Base-by-base conservation (phyloP, 2,888 invertebrate species). In the Drosophila longiperda region DNA sequence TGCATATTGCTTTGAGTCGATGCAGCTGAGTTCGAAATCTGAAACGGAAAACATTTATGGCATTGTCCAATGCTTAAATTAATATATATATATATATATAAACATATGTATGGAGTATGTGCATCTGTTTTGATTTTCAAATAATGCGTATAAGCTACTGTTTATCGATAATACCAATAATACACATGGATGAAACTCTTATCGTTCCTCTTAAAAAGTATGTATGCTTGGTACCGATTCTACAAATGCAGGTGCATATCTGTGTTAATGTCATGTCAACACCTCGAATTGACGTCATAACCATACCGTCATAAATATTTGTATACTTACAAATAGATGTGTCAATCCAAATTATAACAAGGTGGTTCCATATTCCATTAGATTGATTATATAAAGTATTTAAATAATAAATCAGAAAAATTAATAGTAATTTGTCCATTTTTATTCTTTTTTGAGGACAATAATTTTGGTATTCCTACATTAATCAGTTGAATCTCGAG, bases 131-230 rank as follows among this genome's bases (percentile, higher is more conserved):
- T 49, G 62, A 68, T 59, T 79, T 77, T 79, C 26, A 66, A 77
- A 62, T 32, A 62, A 50, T 65, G 57, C 59, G 34, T 52, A 58
- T 62, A 36, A 62, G 40, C 12, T 17, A 45, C 12, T 15, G 33
- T 68, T 87, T 83, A 82, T 83, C 83, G 55, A 61, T 65, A 67
- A 70, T 76, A 83, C 85, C 79, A 85, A 83, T 83, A 82, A 83
- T 63, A 67, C 34, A 45, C 53, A 34, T 17, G 29, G 26, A 34
- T 33, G 57, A 12, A 26, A n/a, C 26, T 74, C 79, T 74, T 79
- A 77, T 69, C 76, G 48, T 34, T 40, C 32, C 33, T 60, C 49
- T 23, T 66, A 15, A 45, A 45, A 23, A 8, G 29, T 29, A 50
- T 65, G 34, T 66, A 52, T 40, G 45, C 48, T 40, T 34, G 50